A percentile compares a stretch with the other conserved stretches of the same genome.
These are phyloP conservation scores for Myathropa florea DNA, from an alignment of 2,888 invertebrate species.

Conservation along the genomic window DNA sequence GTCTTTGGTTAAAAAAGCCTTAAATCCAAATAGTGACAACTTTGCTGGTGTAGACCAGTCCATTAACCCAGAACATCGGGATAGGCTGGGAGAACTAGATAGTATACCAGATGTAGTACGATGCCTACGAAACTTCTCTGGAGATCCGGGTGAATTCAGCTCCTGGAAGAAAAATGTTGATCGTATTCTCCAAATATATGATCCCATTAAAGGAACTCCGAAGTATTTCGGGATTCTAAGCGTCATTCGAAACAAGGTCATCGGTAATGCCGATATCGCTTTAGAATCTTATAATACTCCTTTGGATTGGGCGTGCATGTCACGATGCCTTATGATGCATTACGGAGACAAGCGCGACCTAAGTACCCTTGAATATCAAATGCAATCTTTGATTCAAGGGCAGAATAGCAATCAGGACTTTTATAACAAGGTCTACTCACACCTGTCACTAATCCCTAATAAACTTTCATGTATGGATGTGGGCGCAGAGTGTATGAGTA, in stretches of 20 bases:
- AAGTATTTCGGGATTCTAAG: background rate
- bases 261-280: constrained; percentile 55
- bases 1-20: background rate
- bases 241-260: background rate
- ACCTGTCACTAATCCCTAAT: background rate
- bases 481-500: background rate
- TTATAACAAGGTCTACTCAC: too few relatives aligned
- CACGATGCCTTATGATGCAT: background rate
- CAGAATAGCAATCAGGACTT: too few relatives aligned
- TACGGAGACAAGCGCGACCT: background rate
- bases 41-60: background rate
- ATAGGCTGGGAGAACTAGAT: background rate
- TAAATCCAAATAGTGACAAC: background rate
- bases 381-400: background rate
- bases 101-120: background rate
- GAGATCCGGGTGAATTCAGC: background rate
- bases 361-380: background rate
- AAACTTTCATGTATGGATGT: background rate
- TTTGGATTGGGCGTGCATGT: background rate
- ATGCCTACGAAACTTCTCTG: background rate
- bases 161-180: constrained; percentile 3
- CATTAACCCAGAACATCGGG: background rate
- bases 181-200: background rate
- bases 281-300: constrained; percentile 59
- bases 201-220: background rate